Base-by-base conservation (phyloP, 2,888 invertebrate species). In the Seira sanloemensis region DNA sequence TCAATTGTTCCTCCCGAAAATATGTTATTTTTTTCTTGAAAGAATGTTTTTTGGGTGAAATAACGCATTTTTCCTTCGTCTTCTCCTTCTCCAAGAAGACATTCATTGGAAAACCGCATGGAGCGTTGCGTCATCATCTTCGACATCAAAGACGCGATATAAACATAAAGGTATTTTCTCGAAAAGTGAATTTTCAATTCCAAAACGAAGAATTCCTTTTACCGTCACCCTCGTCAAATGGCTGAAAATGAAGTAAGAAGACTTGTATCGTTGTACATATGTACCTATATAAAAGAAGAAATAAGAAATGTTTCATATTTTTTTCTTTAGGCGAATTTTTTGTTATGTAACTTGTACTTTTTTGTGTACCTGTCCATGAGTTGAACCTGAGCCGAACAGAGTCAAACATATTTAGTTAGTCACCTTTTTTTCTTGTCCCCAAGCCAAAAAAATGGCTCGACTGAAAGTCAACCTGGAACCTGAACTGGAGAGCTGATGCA, bases 31-130 rank as follows among this genome's bases (percentile, higher is more conserved):
- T 75, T 37, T n/a, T 69, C 23, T 26, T n/a, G n/a, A n/a, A n/a
- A n/a, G n/a, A n/a, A n/a, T n/a, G n/a, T 50, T 67, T 77, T 24
- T n/a, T 71, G 77, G 71, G 71, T 79, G 78, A 50, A 50, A 50
- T 50, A 50, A 50, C 50, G 50, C 78, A 72, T 79, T 68, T 77
- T 77, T 75, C 21, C 18, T 4, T n/a, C n/a, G n/a, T n/a, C n/a
- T n/a, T n/a, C 16, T 50, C 4, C 37, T 37, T 12, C 58, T 24
- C n/a, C n/a, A 26, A 50, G 5, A 65, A 18, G 18, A 77, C 26
- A 27, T 67, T 68, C 54, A 62, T 73, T 12, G 71, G 72, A 66
- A 65, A 79, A 79, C 67, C 78, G 73, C 78, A 79, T 79, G 78
- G 12, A 50, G 50, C 50, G 2, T 66, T 79, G 78, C 78, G 72